Evolutionary conservation across 1,140 invertebrate genomes (phyloP).

Genomic region (Drosophila rufa): DNA sequence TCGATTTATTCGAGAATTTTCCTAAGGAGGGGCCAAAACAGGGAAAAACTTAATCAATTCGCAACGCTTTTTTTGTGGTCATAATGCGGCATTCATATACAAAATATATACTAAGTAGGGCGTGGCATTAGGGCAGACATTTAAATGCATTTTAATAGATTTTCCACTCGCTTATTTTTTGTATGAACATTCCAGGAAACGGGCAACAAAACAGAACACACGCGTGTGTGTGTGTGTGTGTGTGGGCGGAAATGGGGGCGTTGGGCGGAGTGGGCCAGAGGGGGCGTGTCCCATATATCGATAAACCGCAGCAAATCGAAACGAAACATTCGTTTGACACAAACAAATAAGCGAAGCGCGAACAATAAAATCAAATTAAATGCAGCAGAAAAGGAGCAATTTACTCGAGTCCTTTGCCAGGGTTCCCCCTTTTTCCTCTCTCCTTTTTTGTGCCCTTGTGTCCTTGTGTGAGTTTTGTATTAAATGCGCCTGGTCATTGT

Average conservation of each 20-base stretch:
- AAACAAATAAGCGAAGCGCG: slow-evolving; percentile 72
- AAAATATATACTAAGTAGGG: slow-evolving; percentile 26
- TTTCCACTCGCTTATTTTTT: slow-evolving; percentile 23
- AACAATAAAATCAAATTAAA: slow-evolving; percentile 75
- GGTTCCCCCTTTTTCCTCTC: neutral
- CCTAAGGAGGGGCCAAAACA: slow-evolving; percentile 4
- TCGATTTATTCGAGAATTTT: slow-evolving; percentile 45
- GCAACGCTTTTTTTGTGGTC: slow-evolving; percentile 61
- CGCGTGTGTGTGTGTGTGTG: slow-evolving; percentile 5
- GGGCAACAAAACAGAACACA: slow-evolving; percentile 52
- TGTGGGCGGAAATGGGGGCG: slow-evolving; percentile 22
- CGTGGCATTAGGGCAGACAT: slow-evolving; percentile 53
- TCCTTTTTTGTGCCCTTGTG: neutral
- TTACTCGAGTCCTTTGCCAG: slow-evolving; percentile 42
- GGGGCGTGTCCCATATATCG: slow-evolving; percentile 58
- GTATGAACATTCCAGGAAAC: slow-evolving; percentile 11
- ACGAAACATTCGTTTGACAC: slow-evolving; percentile 56
- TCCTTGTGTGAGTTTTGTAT: slow-evolving; percentile 11
- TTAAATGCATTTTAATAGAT: slow-evolving; percentile 77
- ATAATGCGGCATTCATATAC: slow-evolving; percentile 38
- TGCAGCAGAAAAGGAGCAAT: slow-evolving; percentile 57
- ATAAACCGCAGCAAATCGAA: slow-evolving; percentile 63
- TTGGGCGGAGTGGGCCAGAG: slow-evolving; percentile 3
- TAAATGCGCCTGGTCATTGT: slow-evolving; percentile 72
- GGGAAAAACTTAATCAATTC: slow-evolving; percentile 68